phyloP scores from a whole-genome alignment of 2,113 vertebrate species.

The Dipodomys spectabilis region DNA sequence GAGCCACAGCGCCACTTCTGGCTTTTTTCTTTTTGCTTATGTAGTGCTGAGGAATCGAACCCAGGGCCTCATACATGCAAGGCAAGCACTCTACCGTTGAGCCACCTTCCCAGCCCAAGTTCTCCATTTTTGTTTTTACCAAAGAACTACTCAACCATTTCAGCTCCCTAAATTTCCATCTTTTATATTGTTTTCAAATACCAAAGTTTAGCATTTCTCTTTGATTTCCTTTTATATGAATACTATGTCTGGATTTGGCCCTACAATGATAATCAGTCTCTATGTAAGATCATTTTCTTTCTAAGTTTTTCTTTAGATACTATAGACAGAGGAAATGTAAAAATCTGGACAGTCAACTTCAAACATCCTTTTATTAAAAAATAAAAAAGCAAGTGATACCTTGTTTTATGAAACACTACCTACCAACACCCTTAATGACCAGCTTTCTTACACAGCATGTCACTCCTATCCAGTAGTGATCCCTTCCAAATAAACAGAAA shows the following conservation, averaged over 20 bases:
- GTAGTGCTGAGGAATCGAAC: too few relatives aligned
- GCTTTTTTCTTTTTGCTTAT: too few relatives aligned
- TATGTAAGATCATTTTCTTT: background rate
- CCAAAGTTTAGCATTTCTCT: background rate
- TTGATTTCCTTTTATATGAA: background rate
- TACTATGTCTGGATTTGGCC: background rate
- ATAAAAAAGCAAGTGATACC: background rate
- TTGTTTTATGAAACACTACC: conserved; percentile 60
- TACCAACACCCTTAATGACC: conserved; percentile 53
- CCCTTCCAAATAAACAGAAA: conserved; percentile 48
- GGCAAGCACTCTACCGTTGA: too few relatives aligned
- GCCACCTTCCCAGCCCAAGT: too few relatives aligned
- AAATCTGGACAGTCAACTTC: conserved; percentile 22
- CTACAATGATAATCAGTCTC: conserved; percentile 12
- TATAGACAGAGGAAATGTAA: background rate
- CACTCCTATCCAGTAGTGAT: background rate
- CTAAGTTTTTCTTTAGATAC: conserved; percentile 25
- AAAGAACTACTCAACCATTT: conserved; percentile 26
- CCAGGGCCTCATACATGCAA: too few relatives aligned
- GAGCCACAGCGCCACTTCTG: too few relatives aligned
- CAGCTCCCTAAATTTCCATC: conserved; percentile 16
- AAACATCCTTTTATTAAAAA: background rate
- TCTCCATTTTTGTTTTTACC: conserved; percentile 7
- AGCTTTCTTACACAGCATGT: conserved; percentile 28
- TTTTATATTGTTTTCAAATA: background rate